Evolutionary conservation across 2,797 vertebrate species (phyloP).

Genomic region (Pachyuromys duprasi): DNA sequence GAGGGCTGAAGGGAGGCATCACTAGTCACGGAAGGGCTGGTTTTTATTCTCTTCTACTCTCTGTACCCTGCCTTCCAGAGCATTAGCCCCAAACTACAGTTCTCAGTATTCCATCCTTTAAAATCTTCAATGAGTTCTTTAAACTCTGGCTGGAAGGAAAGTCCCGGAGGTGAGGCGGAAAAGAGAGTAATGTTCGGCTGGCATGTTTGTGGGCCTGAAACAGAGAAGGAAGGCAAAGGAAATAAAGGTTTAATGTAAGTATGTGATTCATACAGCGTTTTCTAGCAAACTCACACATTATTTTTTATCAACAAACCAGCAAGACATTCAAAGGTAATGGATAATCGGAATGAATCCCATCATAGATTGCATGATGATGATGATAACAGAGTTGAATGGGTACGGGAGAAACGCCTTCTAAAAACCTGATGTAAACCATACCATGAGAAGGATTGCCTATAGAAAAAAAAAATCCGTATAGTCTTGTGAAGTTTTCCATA

Average conservation of each 20-base stretch:
- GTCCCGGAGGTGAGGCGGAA: not conserved
- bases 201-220: not conserved
- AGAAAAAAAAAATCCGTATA: not conserved
- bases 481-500: not conserved
- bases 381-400: not conserved
- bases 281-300: not conserved
- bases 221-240: not conserved
- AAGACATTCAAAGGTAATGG: not conserved
- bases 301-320: constrained; percentile 1
- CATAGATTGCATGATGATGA: not conserved
- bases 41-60: not conserved
- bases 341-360: constrained; percentile 10
- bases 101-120: constrained; percentile 3
- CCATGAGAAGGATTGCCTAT: not conserved
- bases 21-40: not conserved
- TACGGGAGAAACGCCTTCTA: not conserved
- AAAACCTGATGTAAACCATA: not conserved
- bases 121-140: constrained; percentile 31
- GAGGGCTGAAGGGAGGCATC: not conserved
- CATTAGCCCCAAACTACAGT: not conserved
- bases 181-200: not conserved
- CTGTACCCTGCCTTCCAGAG: not conserved
- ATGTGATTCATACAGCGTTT: not conserved
- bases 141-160: not conserved
- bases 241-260: not conserved